Evolutionary conservation across 2,888 invertebrate genomes (phyloP), one percentile per base, ranked within the genome.

Genomic region (Hydraecia micacea): DNA sequence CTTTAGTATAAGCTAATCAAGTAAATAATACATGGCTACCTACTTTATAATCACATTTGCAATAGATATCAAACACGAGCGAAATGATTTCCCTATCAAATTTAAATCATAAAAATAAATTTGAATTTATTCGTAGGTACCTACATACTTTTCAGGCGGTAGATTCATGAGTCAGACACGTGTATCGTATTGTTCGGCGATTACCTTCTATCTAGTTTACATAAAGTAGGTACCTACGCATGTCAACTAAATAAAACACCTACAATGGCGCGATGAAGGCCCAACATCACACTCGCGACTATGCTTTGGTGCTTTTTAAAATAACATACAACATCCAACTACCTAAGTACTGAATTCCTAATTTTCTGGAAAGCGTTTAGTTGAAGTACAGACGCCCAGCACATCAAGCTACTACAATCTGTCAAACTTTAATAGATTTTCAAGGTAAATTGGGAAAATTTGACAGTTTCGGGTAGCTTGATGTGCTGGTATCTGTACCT

Each of bases 21-120:
- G 8, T n/a, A 42, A 62, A 49, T 52, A 42, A 79, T 79, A 49
- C 28, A 58, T 49, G 13, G 21, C 15, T 32, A 74, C 39, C 21
- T 32, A n/a, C 65, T 32, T 74, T 73, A 39, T 66, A 39, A 65
- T 58, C 32, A 46, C 65, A 80, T 65, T 58, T 80, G 36, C 46
- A 73, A 18, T 25, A 55, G 25, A 1, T 71, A 79, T 36, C 62
- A 63, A 28, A 52, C 42, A 71, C 4, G n/a, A 46, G 3, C n/a
- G 25, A 63, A 80, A 80, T 18, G 25, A 65, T 73, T 63, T 49
- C 32, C n/a, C 21, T 63, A 80, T 73, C n/a, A 65, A 70, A 63
- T 63, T 55, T 13, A 32, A 25, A 15, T 66, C 28, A 62, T 46
- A 11, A 32, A 36, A 28, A 8, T 4, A n/a, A 0, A 55, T 46